phyloP scores from a whole-genome alignment of 2,797 vertebrate genomes.

The Mionectes olivaceus region DNA sequence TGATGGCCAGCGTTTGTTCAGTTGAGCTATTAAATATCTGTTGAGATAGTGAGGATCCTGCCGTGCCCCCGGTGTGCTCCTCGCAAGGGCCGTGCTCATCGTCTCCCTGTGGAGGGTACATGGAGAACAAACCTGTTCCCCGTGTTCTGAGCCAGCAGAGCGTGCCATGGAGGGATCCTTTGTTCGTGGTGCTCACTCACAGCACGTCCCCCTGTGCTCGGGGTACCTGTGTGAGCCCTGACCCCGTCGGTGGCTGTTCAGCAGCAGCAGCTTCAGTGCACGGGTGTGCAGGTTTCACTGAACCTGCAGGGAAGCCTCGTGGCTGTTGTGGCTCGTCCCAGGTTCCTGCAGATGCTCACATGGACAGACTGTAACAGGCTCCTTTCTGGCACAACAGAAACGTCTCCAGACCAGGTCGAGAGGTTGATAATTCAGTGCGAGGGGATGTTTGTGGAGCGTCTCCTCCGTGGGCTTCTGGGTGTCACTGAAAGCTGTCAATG shows the following conservation, averaged over 20 bases:
- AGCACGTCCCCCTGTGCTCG: accelerated
- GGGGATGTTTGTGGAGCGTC: neutral
- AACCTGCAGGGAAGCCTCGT: neutral
- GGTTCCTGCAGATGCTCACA: neutral
- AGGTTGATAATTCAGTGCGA: neutral
- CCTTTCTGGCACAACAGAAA: neutral
- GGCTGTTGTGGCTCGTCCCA: neutral
- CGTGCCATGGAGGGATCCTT: neutral
- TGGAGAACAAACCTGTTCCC: neutral
- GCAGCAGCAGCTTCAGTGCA: neutral
- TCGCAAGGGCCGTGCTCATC: neutral
- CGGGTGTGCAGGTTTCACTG: neutral
- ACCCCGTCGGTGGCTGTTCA: neutral
- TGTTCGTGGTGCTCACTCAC: neutral
- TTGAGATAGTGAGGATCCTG: neutral
- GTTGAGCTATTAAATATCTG: neutral
- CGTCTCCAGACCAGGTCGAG: neutral
- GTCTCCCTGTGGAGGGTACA: neutral
- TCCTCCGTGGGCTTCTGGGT: neutral
- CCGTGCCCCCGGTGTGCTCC: neutral
- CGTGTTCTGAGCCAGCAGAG: neutral
- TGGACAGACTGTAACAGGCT: neutral
- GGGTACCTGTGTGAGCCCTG: neutral
- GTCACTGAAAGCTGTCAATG: neutral
- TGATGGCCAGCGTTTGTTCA: neutral